Base-by-base conservation (phyloP, 2,888 invertebrate species). In the Drosophila meridiana region DNA sequence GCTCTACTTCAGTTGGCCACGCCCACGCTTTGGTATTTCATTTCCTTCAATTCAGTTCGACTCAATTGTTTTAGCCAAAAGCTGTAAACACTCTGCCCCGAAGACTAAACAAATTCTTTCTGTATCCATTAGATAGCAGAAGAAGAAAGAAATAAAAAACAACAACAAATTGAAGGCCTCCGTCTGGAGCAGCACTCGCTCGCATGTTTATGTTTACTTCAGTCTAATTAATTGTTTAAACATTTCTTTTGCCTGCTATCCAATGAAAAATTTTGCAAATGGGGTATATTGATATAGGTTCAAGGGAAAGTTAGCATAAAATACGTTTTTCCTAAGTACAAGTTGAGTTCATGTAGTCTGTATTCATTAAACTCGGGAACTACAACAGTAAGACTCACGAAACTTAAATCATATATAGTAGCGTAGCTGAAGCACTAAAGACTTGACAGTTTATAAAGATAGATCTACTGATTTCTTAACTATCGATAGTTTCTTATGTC, bases 211-310 rank as follows among this genome's bases (percentile, higher is more conserved):
- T 89, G 80, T 89, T 89, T 89, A 86, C 73, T 79, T 68, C 62
- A 78, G 64, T 55, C 85, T 72, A 89, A 86, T 86, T 82, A 82
- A 89, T 87, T 89, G 85, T 84, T 87, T 89, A 86, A 86, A 86
- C 87, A 89, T 78, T 76, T 76, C 55, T 14, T 30, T 36, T 52
- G 20, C 11, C 48, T 8, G 14, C 14, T 30, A 11, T 11, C 13
- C 34, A 34, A 26, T 34, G 52, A 13, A 34, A 20, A 1, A 6
- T 11, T 1, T 13, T 13, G 1, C 11, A 7, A 36, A 52, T 34
- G 26, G 26, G 52, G 20, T 36, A 26, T 2, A 36, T 34, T 52
- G 20, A 6, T 11, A 11, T 3, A 0, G 1, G 3, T 1, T 11
- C 4, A 4, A 4, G 30, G n/a, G 32, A n/a, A 14, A 32, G 30